These are phyloP conservation scores for Latheticus oryzae DNA, from an alignment of 2,888 invertebrate species.

Conservation along the genomic window DNA sequence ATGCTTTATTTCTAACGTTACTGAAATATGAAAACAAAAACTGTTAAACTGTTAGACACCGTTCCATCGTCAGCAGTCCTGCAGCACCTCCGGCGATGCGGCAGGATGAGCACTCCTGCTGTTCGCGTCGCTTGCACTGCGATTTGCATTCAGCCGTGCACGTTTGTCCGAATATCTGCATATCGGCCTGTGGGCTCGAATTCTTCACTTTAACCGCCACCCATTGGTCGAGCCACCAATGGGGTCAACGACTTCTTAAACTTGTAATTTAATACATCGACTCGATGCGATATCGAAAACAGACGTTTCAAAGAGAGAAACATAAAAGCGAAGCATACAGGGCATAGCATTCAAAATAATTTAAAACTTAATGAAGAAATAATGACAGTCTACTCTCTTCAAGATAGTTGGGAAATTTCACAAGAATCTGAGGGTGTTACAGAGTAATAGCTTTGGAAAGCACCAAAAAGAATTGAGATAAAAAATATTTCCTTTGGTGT, in stretches of 20 bases:
- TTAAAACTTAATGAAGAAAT: no score
- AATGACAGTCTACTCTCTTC: no score
- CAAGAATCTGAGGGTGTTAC: no score
- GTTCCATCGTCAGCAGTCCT: constrained; percentile 1
- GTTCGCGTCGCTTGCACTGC: constrained; percentile 14
- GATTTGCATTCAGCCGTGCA: constrained; percentile 36
- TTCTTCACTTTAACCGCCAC: constrained; percentile 51
- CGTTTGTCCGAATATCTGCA: constrained; percentile 53
- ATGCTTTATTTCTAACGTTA: no score
- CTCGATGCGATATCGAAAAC: constrained; percentile 38
- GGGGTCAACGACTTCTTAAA: constrained; percentile 54
- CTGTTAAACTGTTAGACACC: no score
- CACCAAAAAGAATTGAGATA: no score
- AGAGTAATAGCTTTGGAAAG: no score
- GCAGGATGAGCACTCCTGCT: constrained; percentile 12
- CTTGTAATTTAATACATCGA: constrained; percentile 43
- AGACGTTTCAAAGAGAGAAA: constrained; percentile 31
- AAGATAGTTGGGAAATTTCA: no score
- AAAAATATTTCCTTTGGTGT: no score
- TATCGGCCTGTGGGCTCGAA: constrained; percentile 52
- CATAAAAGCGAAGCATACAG: constrained; percentile 38
- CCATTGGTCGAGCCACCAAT: constrained; percentile 52
- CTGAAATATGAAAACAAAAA: no score
- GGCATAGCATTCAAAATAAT: no score
- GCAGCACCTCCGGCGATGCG: constrained; percentile 3